Percentiles rank a stretch among this genome's conserved stretches.
phyloP scores from a whole-genome alignment of 2,113 vertebrate species.

The Physeter macrocephalus region DNA sequence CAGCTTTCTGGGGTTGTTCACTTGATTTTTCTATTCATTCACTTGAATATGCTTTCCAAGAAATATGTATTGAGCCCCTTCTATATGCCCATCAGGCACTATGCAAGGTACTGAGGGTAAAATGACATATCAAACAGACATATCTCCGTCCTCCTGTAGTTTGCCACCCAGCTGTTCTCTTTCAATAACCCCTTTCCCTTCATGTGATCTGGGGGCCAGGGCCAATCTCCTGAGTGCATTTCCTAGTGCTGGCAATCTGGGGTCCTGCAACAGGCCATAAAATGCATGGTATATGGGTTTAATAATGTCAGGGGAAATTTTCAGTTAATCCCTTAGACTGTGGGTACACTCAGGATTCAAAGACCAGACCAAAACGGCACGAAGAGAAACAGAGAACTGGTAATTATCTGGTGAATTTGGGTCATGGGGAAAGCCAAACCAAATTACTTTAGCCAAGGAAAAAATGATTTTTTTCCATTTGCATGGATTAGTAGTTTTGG shows the following conservation, averaged over 20 bases:
- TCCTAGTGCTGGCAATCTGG: constrained; percentile 61
- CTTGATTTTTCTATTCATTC: not conserved
- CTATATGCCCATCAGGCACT: not conserved
- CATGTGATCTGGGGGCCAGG: constrained; percentile 47
- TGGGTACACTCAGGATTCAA: constrained; percentile 51
- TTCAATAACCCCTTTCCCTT: constrained; percentile 55
- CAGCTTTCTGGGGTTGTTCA: not conserved
- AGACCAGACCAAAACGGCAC: constrained; percentile 62
- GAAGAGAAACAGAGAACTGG: constrained; percentile 68
- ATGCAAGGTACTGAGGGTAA: not conserved
- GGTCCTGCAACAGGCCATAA: constrained; percentile 59
- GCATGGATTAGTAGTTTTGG: constrained; percentile 51
- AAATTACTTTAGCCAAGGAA: constrained; percentile 65
- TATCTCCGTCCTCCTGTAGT: not conserved
- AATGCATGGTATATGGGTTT: constrained; percentile 76
- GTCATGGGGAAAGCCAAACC: constrained; percentile 74
- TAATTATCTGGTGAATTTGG: constrained; percentile 76
- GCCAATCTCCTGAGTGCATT: constrained; percentile 49
- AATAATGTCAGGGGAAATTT: constrained; percentile 76
- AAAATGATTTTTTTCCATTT: constrained; percentile 60
- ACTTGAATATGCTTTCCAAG: not conserved
- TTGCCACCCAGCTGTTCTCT: not conserved
- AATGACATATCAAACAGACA: not conserved
- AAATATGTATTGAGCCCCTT: not conserved
- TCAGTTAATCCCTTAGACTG: constrained; percentile 75